phyloP scores from a whole-genome alignment of 2,113 vertebrate genomes.

The Pelodiscus sinensis region DNA sequence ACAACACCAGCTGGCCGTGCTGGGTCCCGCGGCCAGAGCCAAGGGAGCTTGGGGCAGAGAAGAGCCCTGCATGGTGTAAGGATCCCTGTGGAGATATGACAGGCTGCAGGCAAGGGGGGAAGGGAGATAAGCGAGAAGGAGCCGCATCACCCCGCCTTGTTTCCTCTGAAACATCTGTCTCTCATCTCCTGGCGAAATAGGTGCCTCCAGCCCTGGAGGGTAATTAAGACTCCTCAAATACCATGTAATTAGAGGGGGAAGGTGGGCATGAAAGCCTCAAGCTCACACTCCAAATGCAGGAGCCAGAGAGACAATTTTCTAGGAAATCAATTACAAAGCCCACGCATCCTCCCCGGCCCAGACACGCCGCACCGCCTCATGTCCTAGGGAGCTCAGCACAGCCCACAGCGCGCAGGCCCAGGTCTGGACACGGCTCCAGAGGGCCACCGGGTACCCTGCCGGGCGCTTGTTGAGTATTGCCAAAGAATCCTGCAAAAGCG shows the following conservation, averaged over 20 bases:
- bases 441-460: neutral
- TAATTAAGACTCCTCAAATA: slow-evolving; percentile 44
- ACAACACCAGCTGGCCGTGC: neutral
- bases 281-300: slow-evolving; percentile 30
- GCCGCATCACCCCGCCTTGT: neutral
- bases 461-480: neutral
- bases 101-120: neutral
- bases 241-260: slow-evolving; percentile 1
- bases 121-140: neutral
- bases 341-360: slow-evolving; percentile 3
- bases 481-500: neutral
- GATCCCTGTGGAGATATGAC: accelerated
- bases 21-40: neutral
- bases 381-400: slow-evolving; percentile 41
- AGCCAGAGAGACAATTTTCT: slow-evolving; percentile 44
- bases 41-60: neutral
- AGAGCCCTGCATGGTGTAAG: neutral
- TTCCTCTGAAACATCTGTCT: neutral
- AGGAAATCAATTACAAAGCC: slow-evolving; percentile 56
- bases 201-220: slow-evolving; percentile 46
- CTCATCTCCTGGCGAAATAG: slow-evolving; percentile 31
- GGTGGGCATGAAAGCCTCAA: slow-evolving; percentile 32
- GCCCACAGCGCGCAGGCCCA: neutral
- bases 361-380: neutral
- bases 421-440: neutral